These are phyloP conservation scores for Psococerastis gibbosa DNA, from an alignment of 2,888 invertebrate genomes.

Conservation along the genomic window DNA sequence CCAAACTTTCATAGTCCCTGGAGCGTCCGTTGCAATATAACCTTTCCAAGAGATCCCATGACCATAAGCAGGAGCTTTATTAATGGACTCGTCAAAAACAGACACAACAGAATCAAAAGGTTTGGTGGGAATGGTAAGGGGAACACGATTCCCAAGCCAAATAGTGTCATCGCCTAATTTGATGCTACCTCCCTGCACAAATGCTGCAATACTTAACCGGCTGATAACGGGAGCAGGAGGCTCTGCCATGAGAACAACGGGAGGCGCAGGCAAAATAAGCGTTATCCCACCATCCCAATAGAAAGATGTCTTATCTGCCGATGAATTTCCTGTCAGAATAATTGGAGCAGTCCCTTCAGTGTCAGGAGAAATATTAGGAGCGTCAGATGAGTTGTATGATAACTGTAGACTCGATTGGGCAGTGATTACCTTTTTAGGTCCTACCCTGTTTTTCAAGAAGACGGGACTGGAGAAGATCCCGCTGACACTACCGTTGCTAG, in stretches of 20 bases:
- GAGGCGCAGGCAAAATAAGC: slow-evolving; percentile 14
- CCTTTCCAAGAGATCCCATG: slow-evolving; percentile 16
- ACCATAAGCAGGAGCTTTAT: slow-evolving; percentile 12
- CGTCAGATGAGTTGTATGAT: neutral
- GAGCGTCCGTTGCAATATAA: slow-evolving; percentile 13
- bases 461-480: slow-evolving; percentile 10
- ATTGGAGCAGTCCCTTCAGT: slow-evolving; percentile 12
- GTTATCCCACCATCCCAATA: slow-evolving; percentile 16
- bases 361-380: neutral
- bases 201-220: neutral
- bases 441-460: slow-evolving; percentile 8
- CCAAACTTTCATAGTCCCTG: neutral
- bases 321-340: slow-evolving; percentile 15
- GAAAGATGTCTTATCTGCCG: slow-evolving; percentile 14
- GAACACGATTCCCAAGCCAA: neutral
- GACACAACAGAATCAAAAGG: neutral
- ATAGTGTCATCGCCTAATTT: neutral
- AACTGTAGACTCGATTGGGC: too few species aligned
- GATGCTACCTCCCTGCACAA: neutral
- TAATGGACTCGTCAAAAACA: neutral
- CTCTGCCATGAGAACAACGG: neutral
- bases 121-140: neutral
- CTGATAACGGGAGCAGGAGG: neutral
- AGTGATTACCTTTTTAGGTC: neutral
- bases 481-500: neutral